Evolutionary conservation across 2,797 vertebrate genomes (phyloP).

Genomic region (Oreortyx pictus): DNA sequence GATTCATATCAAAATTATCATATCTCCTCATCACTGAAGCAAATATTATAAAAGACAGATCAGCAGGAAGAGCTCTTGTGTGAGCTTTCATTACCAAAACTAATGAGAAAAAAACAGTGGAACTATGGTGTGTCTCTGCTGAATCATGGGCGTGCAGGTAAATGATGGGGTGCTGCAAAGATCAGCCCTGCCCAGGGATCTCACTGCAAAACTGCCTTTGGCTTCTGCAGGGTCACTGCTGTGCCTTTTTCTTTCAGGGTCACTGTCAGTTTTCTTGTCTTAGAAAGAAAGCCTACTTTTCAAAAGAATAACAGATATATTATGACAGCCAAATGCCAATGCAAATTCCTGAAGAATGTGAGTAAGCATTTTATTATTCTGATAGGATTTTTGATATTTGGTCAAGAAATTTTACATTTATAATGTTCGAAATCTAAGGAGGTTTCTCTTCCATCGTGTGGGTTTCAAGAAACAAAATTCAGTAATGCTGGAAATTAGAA

Average conservation of each 20-base stretch:
- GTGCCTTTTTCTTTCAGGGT: background rate
- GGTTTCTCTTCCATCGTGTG: background rate
- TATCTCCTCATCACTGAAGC: background rate
- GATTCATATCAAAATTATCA: background rate
- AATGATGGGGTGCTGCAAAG: background rate
- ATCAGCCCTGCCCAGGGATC: background rate
- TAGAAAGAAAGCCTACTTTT: background rate
- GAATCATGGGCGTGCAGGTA: background rate
- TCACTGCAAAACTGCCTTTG: background rate
- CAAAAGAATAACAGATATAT: slow-evolving; percentile 37
- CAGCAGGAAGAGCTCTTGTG: background rate
- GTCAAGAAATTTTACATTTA: background rate
- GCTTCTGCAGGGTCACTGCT: background rate
- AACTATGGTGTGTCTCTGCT: background rate
- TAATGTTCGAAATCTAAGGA: slow-evolving; percentile 8
- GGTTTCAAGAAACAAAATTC: background rate
- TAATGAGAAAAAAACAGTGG: background rate
- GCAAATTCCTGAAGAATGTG: slow-evolving; percentile 19
- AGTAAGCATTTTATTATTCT: background rate
- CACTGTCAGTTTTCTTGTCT: background rate
- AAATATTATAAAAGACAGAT: background rate
- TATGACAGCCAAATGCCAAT: slow-evolving; percentile 27
- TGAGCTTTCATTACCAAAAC: slow-evolving; percentile 4
- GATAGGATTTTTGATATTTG: background rate
- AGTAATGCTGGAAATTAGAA: background rate